Evolutionary conservation across 2,113 vertebrate species (phyloP), one percentile per base, ranked within the genome.

Genomic region (Hippocampus barbouri): DNA sequence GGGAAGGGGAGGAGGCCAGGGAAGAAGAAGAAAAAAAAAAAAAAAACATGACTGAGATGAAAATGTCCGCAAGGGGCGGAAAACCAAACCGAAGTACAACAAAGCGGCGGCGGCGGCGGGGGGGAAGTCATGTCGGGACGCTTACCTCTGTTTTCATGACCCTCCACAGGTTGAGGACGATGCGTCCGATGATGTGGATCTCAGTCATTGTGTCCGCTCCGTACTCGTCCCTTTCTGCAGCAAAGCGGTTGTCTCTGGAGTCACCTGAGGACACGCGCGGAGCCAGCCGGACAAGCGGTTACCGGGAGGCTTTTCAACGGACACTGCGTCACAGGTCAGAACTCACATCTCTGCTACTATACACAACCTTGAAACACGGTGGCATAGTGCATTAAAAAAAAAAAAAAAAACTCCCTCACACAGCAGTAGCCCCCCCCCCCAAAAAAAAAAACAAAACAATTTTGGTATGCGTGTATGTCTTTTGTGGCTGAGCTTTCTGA

Each of bases 141-240:
- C 86, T 64, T 91, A 94, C 97, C 96, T 99, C 97, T 9, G 94
- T 93, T 91, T 95, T 97, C 97, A 99, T 98, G 82, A 98, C 92
- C 87, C 97, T 95, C 97, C 97, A 99, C 83, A 98, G 83, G 91
- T 99, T 99, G 74, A 99, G 89, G 65, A 90, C 87, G 85, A 99
- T 91, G 56, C 97, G 92, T 15, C 97, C 97, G 30, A 96, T 90
- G 66, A 99, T 92, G 86, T 96, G 89, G 89, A 99, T 99, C 89
- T 99, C 97, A 3, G 92, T 92, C 97, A 98, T 98, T 89, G 95
- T 94, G 88, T 97, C 95, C 0, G 95, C 93, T 12, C 95, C 97
- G 15, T 97, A 98, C 45, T 98, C 96, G 75, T 99, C 97, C 85
- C 92, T 90, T 75, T 98, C 96, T 2, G 94, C 78, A 2, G 93